Evolutionary conservation across 2,797 vertebrate genomes (phyloP).

Genomic region (Acanthornis magna): DNA sequence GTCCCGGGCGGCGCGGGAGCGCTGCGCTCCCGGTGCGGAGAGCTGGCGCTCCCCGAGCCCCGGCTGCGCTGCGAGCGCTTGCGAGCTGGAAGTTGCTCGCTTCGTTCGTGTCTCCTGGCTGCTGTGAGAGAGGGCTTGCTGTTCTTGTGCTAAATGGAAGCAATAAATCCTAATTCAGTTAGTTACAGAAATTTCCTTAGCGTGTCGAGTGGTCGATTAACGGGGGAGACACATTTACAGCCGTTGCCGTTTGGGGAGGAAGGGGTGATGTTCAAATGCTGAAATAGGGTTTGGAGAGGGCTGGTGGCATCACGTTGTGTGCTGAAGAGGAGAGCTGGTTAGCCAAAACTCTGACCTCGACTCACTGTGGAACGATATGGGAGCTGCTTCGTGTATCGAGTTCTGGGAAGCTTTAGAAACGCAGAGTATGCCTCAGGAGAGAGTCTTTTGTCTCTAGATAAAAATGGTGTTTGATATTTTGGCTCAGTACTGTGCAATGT

Average conservation of each 20-base stretch:
- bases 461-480: not conserved
- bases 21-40: not conserved
- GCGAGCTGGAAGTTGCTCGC: not conserved
- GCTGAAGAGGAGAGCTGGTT: not conserved
- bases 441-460: not conserved
- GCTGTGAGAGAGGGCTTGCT: not conserved
- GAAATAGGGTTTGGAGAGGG: not conserved
- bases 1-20: no score
- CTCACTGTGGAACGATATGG: accelerated
- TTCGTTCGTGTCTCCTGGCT: not conserved
- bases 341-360: not conserved
- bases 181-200: not conserved
- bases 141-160: not conserved
- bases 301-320: not conserved
- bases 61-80: not conserved
- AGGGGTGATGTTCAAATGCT: accelerated
- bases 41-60: not conserved
- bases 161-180: not conserved
- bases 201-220: accelerated
- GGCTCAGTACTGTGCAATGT: not conserved
- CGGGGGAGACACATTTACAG: not conserved
- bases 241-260: accelerated
- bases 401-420: not conserved
- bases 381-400: not conserved
- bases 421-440: not conserved